Evolutionary conservation across 2,113 vertebrate species (phyloP).

Genomic region (Paradoxurus hermaphroditus): DNA sequence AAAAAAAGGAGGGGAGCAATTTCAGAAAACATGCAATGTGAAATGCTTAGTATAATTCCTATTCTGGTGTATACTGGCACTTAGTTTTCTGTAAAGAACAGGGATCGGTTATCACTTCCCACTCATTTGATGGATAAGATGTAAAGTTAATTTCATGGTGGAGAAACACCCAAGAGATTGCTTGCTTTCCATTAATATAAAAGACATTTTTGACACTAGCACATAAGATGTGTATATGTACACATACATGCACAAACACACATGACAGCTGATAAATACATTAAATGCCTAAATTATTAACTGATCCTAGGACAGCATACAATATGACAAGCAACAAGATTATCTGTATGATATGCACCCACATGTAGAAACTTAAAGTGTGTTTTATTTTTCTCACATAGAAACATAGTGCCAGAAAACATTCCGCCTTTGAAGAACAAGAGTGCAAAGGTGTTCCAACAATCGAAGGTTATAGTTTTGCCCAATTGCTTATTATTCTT

Average conservation of each 20-base stretch:
- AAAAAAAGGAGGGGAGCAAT: background rate
- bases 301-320: constrained; percentile 58
- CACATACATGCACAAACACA: background rate
- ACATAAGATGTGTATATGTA: background rate
- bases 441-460: constrained; percentile 48
- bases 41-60: constrained; percentile 3
- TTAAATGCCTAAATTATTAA: constrained; percentile 79
- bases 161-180: constrained; percentile 58
- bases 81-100: constrained; percentile 40
- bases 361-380: constrained; percentile 57
- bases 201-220: constrained; percentile 56
- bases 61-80: background rate
- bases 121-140: constrained; percentile 51
- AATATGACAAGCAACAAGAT: constrained; percentile 60
- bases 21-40: background rate
- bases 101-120: constrained; percentile 7
- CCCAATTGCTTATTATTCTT: constrained; percentile 58
- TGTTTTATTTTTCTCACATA: constrained; percentile 41
- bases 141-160: constrained; percentile 73
- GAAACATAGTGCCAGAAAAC: constrained; percentile 43
- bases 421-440: constrained; percentile 69
- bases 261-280: constrained; percentile 65
- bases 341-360: constrained; percentile 28
- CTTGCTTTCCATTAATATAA: constrained; percentile 14
- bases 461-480: constrained; percentile 60